phyloP scores from a whole-genome alignment of 2,113 vertebrate genomes.

The Mungos mungo region DNA sequence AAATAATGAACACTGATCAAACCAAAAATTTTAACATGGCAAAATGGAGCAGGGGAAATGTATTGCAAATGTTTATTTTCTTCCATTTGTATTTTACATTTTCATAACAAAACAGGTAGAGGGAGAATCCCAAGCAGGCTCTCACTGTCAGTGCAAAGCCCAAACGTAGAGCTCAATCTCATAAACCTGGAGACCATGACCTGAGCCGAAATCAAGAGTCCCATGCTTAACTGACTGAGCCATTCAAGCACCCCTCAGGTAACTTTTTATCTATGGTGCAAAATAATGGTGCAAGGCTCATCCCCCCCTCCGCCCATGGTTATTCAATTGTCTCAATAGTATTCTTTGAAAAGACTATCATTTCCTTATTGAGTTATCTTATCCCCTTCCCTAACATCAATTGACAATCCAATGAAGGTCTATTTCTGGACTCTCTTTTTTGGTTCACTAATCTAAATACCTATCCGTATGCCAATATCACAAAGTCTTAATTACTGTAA shows the following conservation, averaged over 20 bases:
- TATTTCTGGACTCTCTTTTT: neutral
- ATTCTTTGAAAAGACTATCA: neutral
- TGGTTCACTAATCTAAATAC: neutral
- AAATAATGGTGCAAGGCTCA: neutral
- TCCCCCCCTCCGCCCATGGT: neutral
- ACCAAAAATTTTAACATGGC: neutral
- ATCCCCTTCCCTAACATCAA: neutral
- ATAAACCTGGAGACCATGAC: too few species aligned
- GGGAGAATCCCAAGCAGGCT: too few species aligned
- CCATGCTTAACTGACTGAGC: too few species aligned
- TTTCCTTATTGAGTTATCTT: conserved; percentile 37
- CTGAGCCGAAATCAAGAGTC: too few species aligned
- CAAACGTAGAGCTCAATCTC: too few species aligned
- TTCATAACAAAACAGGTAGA: neutral
- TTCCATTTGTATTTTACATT: neutral
- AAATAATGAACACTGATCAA: conserved; percentile 48
- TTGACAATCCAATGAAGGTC: neutral
- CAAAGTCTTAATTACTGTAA: neutral
- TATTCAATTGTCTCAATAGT: neutral
- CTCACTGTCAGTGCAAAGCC: too few species aligned
- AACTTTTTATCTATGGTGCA: neutral
- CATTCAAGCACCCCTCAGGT: too few species aligned
- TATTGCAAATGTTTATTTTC: conserved; percentile 31
- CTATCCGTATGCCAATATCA: neutral
- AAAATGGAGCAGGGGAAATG: neutral